phyloP scores from a whole-genome alignment of 1,140 invertebrate genomes.

The Bombus breviceps region DNA sequence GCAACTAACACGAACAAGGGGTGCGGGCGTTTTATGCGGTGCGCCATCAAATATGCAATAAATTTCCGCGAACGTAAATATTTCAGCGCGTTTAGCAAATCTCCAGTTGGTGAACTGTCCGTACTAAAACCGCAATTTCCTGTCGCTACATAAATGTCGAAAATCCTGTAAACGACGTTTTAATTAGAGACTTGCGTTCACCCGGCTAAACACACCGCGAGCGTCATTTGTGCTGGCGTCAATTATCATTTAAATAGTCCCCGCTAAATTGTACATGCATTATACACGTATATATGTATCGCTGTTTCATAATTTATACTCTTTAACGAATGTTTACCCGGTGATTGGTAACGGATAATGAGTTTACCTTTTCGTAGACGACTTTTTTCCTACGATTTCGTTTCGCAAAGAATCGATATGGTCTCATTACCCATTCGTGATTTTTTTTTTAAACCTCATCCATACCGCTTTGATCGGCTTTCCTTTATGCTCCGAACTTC shows the following conservation, averaged over 20 bases:
- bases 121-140: slow-evolving; percentile 63
- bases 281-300: slow-evolving; percentile 5
- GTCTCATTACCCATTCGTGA: slow-evolving; percentile 2
- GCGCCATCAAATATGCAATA: slow-evolving; percentile 51
- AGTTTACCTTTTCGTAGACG: slow-evolving; percentile 41
- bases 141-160: slow-evolving; percentile 64
- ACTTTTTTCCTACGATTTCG: neutral
- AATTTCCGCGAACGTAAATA: slow-evolving; percentile 64
- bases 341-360: slow-evolving; percentile 40
- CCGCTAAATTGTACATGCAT: slow-evolving; percentile 54
- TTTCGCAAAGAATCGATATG: neutral
- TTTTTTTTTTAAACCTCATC: neutral
- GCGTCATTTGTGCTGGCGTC: slow-evolving; percentile 57
- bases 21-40: neutral
- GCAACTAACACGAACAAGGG: neutral
- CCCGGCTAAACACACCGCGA: slow-evolving; percentile 57
- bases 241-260: slow-evolving; percentile 69
- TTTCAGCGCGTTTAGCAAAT: slow-evolving; percentile 59
- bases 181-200: slow-evolving; percentile 63
- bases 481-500: neutral
- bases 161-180: slow-evolving; percentile 69
- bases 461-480: slow-evolving; percentile 22
- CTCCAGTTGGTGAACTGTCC: slow-evolving; percentile 23
- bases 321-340: slow-evolving; percentile 58
- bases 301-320: slow-evolving; percentile 50